These are phyloP conservation scores for Chaenogobius annularis DNA, from an alignment of 2,113 vertebrate genomes.

Conservation along the genomic window DNA sequence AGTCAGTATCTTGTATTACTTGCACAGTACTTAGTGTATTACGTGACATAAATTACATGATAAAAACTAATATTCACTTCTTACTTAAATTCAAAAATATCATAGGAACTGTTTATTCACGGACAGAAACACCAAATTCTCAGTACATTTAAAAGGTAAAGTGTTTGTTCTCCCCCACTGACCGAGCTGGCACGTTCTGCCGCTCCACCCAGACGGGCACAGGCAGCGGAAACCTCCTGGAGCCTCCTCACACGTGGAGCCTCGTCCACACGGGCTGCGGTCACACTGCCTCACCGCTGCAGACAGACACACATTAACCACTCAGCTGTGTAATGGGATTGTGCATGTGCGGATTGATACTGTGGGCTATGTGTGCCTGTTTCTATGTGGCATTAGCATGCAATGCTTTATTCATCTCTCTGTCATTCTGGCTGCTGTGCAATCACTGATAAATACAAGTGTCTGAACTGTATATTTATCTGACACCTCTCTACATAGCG, in stretches of 20 bases:
- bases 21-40: background rate
- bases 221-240: conserved; percentile 88
- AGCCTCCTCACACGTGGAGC: conserved; percentile 91
- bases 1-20: background rate
- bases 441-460: conserved; percentile 69
- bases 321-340: conserved; percentile 45
- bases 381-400: conserved; percentile 37
- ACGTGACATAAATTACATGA: background rate
- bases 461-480: conserved; percentile 34
- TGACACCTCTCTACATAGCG: conserved; percentile 41
- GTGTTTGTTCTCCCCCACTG: conserved; percentile 57
- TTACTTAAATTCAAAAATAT: background rate
- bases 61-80: background rate
- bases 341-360: conserved; percentile 19
- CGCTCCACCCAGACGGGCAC: conserved; percentile 93
- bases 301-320: conserved; percentile 29
- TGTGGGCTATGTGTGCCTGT: conserved; percentile 13
- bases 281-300: conserved; percentile 90
- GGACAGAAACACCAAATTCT: background rate
- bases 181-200: conserved; percentile 96
- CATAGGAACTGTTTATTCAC: background rate
- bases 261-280: conserved; percentile 89
- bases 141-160: background rate
- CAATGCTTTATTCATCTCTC: conserved; percentile 42
- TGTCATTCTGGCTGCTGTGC: conserved; percentile 58